Evolutionary conservation across 2,113 vertebrate genomes (phyloP).

Genomic region (Cinclus mexicanus): DNA sequence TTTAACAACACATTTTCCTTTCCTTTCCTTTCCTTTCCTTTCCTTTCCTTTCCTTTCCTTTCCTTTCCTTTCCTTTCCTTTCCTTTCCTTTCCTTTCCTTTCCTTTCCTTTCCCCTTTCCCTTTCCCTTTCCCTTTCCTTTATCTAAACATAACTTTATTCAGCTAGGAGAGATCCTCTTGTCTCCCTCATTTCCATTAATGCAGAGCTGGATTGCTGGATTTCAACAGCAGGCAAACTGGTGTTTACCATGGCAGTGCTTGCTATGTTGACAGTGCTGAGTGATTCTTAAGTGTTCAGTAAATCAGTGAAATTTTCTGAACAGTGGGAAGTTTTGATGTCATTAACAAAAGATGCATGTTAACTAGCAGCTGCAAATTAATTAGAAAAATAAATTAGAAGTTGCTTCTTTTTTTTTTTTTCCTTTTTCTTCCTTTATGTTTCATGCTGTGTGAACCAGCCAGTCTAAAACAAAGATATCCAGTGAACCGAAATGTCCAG

Average conservation of each 20-base stretch:
- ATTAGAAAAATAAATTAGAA: constrained; percentile 3
- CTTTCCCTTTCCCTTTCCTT: neutral
- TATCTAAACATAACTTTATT: neutral
- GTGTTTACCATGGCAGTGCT: neutral
- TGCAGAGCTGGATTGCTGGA: neutral
- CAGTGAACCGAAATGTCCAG: neutral
- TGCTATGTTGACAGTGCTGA: constrained; percentile 25
- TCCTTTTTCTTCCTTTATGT: neutral
- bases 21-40: neutral
- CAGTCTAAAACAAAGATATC: neutral
- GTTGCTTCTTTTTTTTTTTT: too few relatives aligned
- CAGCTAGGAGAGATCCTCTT: neutral
- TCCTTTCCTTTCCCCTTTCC: neutral
- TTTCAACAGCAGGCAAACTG: neutral
- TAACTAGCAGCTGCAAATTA: constrained; percentile 52
- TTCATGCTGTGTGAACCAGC: neutral
- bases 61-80: neutral
- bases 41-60: neutral
- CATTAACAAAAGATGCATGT: constrained; percentile 50
- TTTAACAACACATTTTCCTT: neutral
- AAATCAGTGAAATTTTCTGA: constrained; percentile 55
- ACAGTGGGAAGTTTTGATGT: constrained; percentile 47
- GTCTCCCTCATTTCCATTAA: neutral
- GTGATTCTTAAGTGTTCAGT: constrained; percentile 44
- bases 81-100: neutral